Evolutionary conservation across 2,797 vertebrate species (phyloP).

Genomic region (Carduelis carduelis): DNA sequence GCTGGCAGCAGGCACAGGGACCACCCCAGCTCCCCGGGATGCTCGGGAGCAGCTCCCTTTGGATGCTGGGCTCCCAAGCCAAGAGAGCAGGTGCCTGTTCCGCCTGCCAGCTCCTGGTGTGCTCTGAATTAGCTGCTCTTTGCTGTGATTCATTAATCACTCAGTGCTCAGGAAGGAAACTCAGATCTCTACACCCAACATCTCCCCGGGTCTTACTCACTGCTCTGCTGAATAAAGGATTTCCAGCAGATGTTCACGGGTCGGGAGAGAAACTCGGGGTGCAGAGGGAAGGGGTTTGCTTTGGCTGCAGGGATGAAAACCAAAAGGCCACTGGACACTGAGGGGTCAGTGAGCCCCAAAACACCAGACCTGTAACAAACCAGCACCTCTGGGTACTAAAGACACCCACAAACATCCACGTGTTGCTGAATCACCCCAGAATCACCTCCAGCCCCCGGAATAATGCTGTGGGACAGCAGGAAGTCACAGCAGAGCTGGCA

Average conservation of each 20-base stretch:
- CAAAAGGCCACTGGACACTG: background rate
- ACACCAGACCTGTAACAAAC: fast-evolving
- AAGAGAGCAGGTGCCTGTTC: background rate
- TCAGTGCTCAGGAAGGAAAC: slow-evolving; percentile 10
- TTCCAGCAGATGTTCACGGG: background rate
- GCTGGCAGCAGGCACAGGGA: background rate
- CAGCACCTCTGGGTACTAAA: background rate
- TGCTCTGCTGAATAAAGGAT: background rate
- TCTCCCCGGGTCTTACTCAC: background rate
- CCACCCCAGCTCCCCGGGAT: background rate
- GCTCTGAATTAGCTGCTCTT: background rate
- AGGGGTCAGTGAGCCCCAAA: fast-evolving
- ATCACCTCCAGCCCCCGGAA: background rate
- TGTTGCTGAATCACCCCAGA: slow-evolving; percentile 11
- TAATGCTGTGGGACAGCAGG: fast-evolving
- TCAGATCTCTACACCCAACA: background rate
- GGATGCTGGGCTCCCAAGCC: background rate
- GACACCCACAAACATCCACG: background rate
- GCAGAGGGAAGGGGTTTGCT: background rate
- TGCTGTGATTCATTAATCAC: background rate
- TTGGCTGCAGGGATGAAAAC: background rate
- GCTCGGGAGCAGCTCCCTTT: background rate
- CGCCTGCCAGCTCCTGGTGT: background rate
- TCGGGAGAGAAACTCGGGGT: background rate
- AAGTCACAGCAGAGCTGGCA: background rate